Conservation (phyloP, 2,113 vertebrate genomes). For the Suricata suricatta region DNA sequence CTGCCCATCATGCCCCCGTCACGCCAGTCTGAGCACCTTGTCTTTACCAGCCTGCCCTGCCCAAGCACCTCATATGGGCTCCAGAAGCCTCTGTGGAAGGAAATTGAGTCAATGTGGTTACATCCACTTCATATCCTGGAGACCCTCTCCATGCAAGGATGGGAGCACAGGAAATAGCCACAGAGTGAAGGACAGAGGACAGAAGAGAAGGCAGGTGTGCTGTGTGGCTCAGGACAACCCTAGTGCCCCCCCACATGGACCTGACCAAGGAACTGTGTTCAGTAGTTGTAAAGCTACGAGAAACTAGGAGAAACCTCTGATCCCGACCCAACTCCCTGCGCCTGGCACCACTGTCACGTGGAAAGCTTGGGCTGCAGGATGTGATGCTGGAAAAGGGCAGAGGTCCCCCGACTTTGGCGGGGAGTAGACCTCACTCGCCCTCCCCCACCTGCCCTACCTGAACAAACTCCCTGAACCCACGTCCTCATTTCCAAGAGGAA, state of each 20-base stretch:
- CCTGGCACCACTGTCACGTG: fast-evolving
- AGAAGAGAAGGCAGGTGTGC: too few relatives aligned
- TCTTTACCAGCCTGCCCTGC: too few relatives aligned
- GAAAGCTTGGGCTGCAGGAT: fast-evolving
- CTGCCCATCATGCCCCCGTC: not conserved
- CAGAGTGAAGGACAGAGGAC: not conserved
- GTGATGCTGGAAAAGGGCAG: too few relatives aligned
- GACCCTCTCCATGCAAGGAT: not conserved
- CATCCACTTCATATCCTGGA: not conserved
- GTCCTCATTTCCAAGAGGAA: not conserved
- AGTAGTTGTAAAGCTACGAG: not conserved
- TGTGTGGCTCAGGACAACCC: fast-evolving
- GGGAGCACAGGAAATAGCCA: too few relatives aligned
- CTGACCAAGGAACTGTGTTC: fast-evolving
- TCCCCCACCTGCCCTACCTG: too few relatives aligned
- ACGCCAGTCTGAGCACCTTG: not conserved
- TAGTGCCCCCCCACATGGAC: fast-evolving
- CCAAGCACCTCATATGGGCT: fast-evolving
- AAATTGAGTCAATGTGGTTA: not conserved
- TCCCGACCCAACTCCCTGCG: too few relatives aligned
- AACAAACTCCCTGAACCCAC: not conserved
- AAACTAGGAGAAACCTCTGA: too few relatives aligned
- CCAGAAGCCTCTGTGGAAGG: not conserved
- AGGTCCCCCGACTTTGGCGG: fast-evolving
- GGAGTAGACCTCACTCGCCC: not conserved